A percentile compares a stretch with the other conserved stretches of the same genome.
phyloP scores from a whole-genome alignment of 2,888 invertebrate genomes.

The Serrognathus titanus region DNA sequence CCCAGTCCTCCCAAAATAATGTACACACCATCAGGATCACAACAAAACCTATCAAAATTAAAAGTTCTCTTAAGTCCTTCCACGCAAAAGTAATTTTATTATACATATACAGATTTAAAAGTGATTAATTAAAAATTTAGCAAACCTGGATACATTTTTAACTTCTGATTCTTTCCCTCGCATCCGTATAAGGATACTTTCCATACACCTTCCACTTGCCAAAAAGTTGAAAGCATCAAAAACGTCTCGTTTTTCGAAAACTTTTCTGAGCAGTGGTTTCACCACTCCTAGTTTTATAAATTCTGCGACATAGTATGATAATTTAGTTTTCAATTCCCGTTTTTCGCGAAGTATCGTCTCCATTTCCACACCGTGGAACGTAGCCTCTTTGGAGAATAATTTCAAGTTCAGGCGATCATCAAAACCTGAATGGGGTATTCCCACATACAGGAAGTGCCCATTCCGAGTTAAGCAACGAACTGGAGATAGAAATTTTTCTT shows the following conservation, averaged over 20 bases:
- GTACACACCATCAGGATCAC: slow-evolving; percentile 39
- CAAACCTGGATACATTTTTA: neutral
- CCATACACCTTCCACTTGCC: slow-evolving; percentile 73
- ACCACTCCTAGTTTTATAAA: slow-evolving; percentile 55
- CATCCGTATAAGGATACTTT: slow-evolving; percentile 59
- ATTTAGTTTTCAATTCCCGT: no score
- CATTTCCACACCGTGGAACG: slow-evolving; percentile 61
- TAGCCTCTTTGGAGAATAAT: slow-evolving; percentile 48
- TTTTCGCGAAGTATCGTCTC: no score
- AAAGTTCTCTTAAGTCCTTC: slow-evolving; percentile 26
- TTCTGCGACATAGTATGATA: no score
- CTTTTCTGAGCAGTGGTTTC: slow-evolving; percentile 62
- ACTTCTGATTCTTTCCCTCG: slow-evolving; percentile 34
- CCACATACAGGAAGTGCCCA: slow-evolving; percentile 79
- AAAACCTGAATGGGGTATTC: slow-evolving; percentile 74
- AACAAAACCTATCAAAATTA: slow-evolving; percentile 22
- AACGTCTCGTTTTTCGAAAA: slow-evolving; percentile 63
- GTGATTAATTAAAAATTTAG: no score
- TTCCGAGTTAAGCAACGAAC: slow-evolving; percentile 56
- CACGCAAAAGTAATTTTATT: slow-evolving; percentile 17
- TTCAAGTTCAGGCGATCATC: slow-evolving; percentile 61
- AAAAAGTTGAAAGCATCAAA: slow-evolving; percentile 69
- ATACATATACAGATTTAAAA: no score
- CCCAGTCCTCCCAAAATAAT: slow-evolving; percentile 79
- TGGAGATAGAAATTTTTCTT: slow-evolving; percentile 78